These are phyloP conservation scores for Lomographa bimaculata DNA, from an alignment of 2,888 invertebrate genomes.

Conservation along the genomic window DNA sequence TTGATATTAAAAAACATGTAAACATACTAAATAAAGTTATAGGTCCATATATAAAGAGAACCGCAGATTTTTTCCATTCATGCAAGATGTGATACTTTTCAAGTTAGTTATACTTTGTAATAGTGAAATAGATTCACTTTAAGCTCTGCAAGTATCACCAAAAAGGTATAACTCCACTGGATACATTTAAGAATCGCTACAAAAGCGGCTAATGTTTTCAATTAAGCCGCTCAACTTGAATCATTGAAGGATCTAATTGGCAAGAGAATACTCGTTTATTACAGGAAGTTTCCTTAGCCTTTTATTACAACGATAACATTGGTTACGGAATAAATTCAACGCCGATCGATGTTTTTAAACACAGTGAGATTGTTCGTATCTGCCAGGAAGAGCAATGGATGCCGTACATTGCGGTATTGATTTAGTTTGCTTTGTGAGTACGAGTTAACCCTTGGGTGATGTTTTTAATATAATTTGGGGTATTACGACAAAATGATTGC, in stretches of 20 bases:
- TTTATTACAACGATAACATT: constrained; percentile 6
- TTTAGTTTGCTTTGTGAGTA: neutral
- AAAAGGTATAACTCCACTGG: constrained; percentile 1
- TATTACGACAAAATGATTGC: constrained; percentile 53
- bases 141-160: too few relatives aligned
- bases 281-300: constrained; percentile 24
- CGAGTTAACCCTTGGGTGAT: constrained; percentile 29
- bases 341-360: constrained; percentile 3
- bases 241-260: constrained; percentile 35
- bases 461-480: constrained; percentile 42
- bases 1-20: too few relatives aligned
- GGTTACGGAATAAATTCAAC: constrained; percentile 1
- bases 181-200: constrained; percentile 6
- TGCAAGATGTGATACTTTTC: too few relatives aligned
- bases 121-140: too few relatives aligned
- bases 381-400: neutral
- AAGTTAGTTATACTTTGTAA: too few relatives aligned
- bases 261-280: constrained; percentile 34
- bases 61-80: too few relatives aligned
- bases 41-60: too few relatives aligned
- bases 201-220: constrained; percentile 32
- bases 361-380: too few relatives aligned
- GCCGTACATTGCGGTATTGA: neutral
- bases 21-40: too few relatives aligned
- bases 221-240: constrained; percentile 34